Evolutionary conservation across 2,888 invertebrate genomes (phyloP).

Genomic region (Hecatera dysodea): DNA sequence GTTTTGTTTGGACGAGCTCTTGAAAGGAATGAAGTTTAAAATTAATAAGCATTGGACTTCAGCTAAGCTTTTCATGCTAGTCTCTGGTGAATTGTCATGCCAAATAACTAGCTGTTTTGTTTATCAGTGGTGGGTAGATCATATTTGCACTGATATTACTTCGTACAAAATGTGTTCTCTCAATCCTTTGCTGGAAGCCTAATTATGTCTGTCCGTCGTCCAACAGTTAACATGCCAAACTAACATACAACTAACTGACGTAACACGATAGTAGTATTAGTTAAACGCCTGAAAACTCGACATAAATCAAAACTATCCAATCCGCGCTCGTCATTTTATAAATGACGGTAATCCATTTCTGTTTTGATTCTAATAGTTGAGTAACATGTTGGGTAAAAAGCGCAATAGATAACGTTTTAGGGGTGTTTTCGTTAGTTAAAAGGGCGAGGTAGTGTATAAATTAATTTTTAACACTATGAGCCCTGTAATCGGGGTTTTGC

Average conservation of each 20-base stretch:
- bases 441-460: conserved; percentile 74
- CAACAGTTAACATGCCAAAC: conserved; percentile 44
- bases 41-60: conserved; percentile 11
- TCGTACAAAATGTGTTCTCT: not conserved
- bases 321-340: conserved; percentile 60
- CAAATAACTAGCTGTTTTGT: conserved; percentile 16
- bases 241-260: conserved; percentile 46
- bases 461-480: conserved; percentile 85
- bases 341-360: conserved; percentile 68
- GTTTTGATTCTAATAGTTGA: conserved; percentile 64
- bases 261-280: conserved; percentile 53
- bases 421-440: conserved; percentile 65
- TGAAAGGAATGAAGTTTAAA: conserved; percentile 22
- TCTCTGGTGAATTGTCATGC: not conserved
- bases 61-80: not conserved
- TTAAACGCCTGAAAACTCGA: conserved; percentile 53
- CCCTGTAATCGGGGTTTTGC: conserved; percentile 83
- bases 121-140: not conserved
- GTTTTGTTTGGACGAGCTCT: conserved; percentile 9
- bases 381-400: conserved; percentile 52
- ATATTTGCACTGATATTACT: not conserved
- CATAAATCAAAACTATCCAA: conserved; percentile 61
- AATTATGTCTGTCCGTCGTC: conserved; percentile 39
- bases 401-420: conserved; percentile 64
- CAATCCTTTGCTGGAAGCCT: conserved; percentile 31